Percentiles rank a stretch among this genome's conserved stretches.
These are phyloP conservation scores for Clarias fuscus DNA, from an alignment of 2,797 vertebrate genomes.

Conservation along the genomic window DNA sequence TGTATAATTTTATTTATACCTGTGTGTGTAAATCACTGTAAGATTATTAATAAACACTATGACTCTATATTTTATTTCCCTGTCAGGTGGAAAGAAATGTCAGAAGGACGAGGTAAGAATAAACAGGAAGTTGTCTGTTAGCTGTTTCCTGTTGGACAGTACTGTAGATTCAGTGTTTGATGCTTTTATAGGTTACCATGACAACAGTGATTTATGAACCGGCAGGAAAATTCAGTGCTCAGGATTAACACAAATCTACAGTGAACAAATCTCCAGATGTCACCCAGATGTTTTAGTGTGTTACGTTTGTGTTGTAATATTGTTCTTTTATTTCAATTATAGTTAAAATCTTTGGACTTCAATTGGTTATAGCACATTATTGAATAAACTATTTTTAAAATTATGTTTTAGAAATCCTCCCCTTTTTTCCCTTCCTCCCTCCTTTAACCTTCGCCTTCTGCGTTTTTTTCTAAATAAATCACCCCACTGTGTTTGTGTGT, in stretches of 20 bases:
- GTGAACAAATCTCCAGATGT: background rate
- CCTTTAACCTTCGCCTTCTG: too few relatives aligned
- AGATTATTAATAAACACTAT: background rate
- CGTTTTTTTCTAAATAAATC: too few relatives aligned
- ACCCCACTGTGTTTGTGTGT: too few relatives aligned
- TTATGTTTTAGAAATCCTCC: background rate
- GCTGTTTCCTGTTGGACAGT: background rate
- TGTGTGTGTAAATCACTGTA: background rate
- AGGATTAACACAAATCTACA: background rate
- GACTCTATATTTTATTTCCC: background rate
- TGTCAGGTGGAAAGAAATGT: background rate
- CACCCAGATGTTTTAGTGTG: background rate
- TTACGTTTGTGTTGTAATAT: background rate
- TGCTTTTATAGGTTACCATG: background rate
- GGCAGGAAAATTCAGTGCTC: background rate
- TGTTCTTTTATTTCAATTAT: background rate
- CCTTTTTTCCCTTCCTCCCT: too few relatives aligned
- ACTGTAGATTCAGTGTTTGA: background rate
- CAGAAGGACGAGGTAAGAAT: background rate
- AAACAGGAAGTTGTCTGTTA: background rate
- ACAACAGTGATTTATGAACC: background rate
- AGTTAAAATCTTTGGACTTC: background rate
- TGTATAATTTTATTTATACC: too few relatives aligned
- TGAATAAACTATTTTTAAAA: too few relatives aligned
- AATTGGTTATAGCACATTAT: background rate